Percentiles rank a stretch among this genome's conserved stretches.
phyloP scores from a whole-genome alignment of 2,888 invertebrate species.

The Colletes collaris region DNA sequence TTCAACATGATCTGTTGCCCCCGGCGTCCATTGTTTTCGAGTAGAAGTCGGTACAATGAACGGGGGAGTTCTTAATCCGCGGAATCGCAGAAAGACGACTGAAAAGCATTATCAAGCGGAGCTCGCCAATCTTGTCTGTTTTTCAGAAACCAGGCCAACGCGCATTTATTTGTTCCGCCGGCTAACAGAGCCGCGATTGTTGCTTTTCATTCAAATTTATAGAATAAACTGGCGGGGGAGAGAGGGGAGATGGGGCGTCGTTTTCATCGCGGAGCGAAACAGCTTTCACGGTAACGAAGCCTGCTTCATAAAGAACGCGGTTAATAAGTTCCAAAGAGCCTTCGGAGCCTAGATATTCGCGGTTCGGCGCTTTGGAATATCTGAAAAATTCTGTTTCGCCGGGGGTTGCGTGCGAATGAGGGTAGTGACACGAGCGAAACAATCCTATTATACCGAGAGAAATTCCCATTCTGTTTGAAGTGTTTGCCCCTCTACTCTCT shows the following conservation, averaged over 20 bases:
- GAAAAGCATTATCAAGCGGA: slow-evolving; percentile 17
- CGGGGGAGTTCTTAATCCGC: background rate
- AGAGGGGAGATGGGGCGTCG: no score
- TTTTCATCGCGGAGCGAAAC: slow-evolving; percentile 2
- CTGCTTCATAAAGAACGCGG: slow-evolving; percentile 12
- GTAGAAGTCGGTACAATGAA: no score
- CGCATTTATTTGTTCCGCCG: slow-evolving; percentile 41
- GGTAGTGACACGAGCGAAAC: slow-evolving; percentile 41
- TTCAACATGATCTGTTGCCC: no score
- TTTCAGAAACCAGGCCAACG: slow-evolving; percentile 40
- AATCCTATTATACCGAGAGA: slow-evolving; percentile 16
- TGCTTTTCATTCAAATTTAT: slow-evolving; percentile 41
- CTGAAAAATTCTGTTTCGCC: slow-evolving; percentile 7
- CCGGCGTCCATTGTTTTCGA: no score
- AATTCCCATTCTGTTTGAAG: slow-evolving; percentile 26
- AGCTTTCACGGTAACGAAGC: slow-evolving; percentile 17
- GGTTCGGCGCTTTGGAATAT: slow-evolving; percentile 29
- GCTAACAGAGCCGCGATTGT: slow-evolving; percentile 36
- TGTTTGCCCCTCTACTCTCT: background rate
- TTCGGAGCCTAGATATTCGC: slow-evolving; percentile 3
- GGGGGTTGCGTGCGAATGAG: slow-evolving; percentile 14
- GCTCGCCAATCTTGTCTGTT: slow-evolving; percentile 28
- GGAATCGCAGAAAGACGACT: slow-evolving; percentile 8
- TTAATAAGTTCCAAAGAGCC: slow-evolving; percentile 31
- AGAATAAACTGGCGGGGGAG: slow-evolving; percentile 28